These are phyloP conservation scores for Lutjanus argentimaculatus DNA, from an alignment of 2,797 vertebrate species.

Conservation along the genomic window DNA sequence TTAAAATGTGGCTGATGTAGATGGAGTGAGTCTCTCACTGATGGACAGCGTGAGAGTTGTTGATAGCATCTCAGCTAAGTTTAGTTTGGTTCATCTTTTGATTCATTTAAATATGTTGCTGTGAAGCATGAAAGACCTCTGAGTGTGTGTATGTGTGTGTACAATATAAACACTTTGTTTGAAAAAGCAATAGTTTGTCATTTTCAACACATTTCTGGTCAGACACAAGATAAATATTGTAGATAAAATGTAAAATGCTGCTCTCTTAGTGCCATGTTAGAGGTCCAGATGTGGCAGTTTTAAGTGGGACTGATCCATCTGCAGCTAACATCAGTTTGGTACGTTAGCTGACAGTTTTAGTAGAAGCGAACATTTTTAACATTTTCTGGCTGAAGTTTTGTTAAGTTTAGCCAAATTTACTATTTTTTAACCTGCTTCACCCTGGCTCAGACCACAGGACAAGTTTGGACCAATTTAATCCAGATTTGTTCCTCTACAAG, in stretches of 20 bases:
- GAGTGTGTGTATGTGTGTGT: too few relatives aligned
- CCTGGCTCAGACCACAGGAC: background rate
- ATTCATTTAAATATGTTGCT: background rate
- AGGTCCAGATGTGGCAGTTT: background rate
- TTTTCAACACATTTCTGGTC: too few relatives aligned
- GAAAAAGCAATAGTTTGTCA: too few relatives aligned
- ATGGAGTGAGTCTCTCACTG: background rate
- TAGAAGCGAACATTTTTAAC: background rate
- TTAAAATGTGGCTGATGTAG: background rate
- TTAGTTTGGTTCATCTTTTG: background rate
- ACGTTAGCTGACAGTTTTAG: too few relatives aligned
- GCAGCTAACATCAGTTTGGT: background rate
- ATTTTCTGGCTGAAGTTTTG: background rate
- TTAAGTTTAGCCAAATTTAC: background rate
- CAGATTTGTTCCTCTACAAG: background rate
- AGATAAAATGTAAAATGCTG: background rate
- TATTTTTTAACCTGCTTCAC: too few relatives aligned
- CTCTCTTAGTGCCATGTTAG: background rate
- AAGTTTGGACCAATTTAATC: background rate
- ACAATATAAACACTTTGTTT: background rate
- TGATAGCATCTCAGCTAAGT: background rate
- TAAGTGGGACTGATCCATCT: background rate
- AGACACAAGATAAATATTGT: background rate
- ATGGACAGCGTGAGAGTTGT: background rate
- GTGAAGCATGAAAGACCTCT: background rate